phyloP scores from a whole-genome alignment of 2,113 vertebrate genomes.

The Cichladusa arquata region DNA sequence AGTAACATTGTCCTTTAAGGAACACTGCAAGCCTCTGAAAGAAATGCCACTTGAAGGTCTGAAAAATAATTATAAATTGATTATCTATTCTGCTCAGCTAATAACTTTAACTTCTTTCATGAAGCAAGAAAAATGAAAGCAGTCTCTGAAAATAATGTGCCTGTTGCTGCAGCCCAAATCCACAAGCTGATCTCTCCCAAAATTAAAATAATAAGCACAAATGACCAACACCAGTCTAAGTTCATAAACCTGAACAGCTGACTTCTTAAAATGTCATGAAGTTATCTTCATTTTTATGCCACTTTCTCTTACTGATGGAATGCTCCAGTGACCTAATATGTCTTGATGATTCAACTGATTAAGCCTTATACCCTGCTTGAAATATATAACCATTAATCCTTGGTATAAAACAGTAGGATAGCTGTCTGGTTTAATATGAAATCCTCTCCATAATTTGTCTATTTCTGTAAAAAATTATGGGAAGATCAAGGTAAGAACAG shows the following conservation, averaged over 20 bases:
- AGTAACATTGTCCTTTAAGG: background rate
- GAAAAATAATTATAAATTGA: background rate
- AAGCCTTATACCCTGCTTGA: background rate
- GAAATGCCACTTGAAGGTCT: background rate
- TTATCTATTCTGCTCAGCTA: background rate
- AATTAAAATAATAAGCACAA: background rate
- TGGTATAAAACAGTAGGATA: background rate
- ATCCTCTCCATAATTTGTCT: background rate
- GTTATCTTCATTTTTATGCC: background rate
- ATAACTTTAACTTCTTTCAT: background rate
- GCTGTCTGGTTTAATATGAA: background rate
- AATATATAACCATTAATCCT: background rate
- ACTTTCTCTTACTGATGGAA: background rate
- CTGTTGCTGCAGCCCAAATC: background rate
- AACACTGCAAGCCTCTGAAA: background rate
- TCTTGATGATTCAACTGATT: background rate
- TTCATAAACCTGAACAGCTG: background rate
- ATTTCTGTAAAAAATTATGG: background rate
- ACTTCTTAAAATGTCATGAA: background rate
- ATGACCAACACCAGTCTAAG: background rate
- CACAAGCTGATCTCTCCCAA: fast-evolving
- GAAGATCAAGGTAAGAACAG: background rate
- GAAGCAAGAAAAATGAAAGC: background rate
- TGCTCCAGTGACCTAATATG: background rate
- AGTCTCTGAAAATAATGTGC: background rate